These are phyloP conservation scores for Muscicapa striata DNA, from an alignment of 2,797 vertebrate species.

Conservation along the genomic window DNA sequence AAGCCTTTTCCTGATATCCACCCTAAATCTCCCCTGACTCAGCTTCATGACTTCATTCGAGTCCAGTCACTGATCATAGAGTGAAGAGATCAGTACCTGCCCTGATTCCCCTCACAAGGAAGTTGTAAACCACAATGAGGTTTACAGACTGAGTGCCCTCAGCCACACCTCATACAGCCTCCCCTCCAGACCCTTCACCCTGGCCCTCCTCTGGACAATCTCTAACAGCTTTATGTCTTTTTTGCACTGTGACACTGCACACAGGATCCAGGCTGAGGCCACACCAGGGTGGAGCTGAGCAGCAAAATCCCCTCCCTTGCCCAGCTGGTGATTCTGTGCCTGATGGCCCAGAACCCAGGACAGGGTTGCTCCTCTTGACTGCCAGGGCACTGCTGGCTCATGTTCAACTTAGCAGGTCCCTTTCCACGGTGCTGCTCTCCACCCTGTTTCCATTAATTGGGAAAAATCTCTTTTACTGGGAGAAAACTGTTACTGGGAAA, in stretches of 20 bases:
- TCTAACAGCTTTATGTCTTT: neutral
- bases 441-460: neutral
- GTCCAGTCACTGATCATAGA: neutral
- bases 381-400: neutral
- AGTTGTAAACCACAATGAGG: no score
- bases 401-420: neutral
- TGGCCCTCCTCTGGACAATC: neutral
- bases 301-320: neutral
- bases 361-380: neutral
- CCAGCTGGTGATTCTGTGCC: fast-evolving
- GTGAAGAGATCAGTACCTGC: neutral
- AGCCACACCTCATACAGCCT: neutral
- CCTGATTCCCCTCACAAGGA: neutral
- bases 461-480: neutral
- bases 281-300: neutral
- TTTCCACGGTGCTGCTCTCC: neutral
- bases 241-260: neutral
- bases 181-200: neutral
- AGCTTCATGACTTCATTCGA: fast-evolving
- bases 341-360: neutral
- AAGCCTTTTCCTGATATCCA: neutral
- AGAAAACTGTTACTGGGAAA: neutral
- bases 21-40: neutral
- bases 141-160: no score
- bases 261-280: neutral